Base-by-base conservation (phyloP, 2,888 invertebrate genomes). In the Mamestra brassicae region DNA sequence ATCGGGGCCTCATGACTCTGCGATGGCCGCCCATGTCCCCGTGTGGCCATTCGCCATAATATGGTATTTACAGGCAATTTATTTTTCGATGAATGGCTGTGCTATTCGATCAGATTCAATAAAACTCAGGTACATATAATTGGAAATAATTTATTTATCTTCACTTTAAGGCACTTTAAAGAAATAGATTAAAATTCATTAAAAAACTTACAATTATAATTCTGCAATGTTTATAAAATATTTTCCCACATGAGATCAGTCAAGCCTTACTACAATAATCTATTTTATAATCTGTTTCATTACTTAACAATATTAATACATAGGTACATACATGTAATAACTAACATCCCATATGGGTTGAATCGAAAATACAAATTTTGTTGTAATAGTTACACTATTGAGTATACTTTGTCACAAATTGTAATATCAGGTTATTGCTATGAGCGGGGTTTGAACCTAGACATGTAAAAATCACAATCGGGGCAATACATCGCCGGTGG, bases 401-500 rank as follows among this genome's bases (percentile, higher is more conserved):
- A 86, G 85, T 84, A 81, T 79, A 70, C 65, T 74, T 71, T 67
- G 63, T 26, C 71, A 76, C 73, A 65, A 66, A 71, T 72, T 71
- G 61, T 63, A 74, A 74, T 73, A 61, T 67, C 52, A 60, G 78
- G 54, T 74, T 78, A 83, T 81, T 88, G 89, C 94, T 96, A 97
- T 89, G 97, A 97, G 86, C 97, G 97, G 61, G 98, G 98, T 90
- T 98, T 97, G 93, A 98, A 98, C 90, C 98, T 97, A 81, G 98
- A 98, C 98, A 99, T 98, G 91, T 99, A 99, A 95, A 98, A 99
- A 92, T 99, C 98, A 95, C 99, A 99, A 94, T 99, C 99, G 67
- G 98, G 97, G 94, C 99, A 99, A 92, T 99, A 99, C 87, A 98
- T 97, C 54, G 98, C 97, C 17, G 98, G 98, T 26, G 98, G 97